Evolutionary conservation across 2,888 invertebrate species (phyloP), one percentile per base, ranked within the genome.

Genomic region (Drosophila buzzatii): DNA sequence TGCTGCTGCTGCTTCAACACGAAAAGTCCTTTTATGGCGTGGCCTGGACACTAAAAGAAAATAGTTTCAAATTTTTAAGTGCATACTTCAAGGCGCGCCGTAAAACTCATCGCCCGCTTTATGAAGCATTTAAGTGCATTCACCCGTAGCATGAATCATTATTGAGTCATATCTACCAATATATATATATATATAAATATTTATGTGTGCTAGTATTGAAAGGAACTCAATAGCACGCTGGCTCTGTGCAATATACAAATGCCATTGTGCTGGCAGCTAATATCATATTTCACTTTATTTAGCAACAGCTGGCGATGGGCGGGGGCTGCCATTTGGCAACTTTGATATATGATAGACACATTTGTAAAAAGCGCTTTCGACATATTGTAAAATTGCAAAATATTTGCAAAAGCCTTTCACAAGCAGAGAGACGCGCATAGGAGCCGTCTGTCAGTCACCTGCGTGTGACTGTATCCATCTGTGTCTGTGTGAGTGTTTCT

Each of bases 261-360:
- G 23, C 41, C 33, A 42, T 47, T 58, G 57, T 16, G 49, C 49
- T 16, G 55, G 27, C 44, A 70, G 68, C 62, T 65, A 73, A 81
- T 77, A 77, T 67, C 66, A 78, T 78, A 79, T 81, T 67, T 79
- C 79, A 81, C 33, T 67, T 81, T 66, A 67, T 73, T 77, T 58
- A 65, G 61, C 70, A 67, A 47, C 77, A 77, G 27, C 62, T 67
- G 69, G 58, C 41, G 60, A 37, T 16, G 4, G 3, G 18, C 0
- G 35, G 51, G 6, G 16, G 20, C 12, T 56, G 70, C 76, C 66
- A 53, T 71, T 68, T 65, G 59, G 27, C 65, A 55, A 51, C 73
- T 78, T 73, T 79, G 79, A 79, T 81, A 79, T 77, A 79, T 78
- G 81, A 79, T 70, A 70, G 66, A 73, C 67, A 67, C 66, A 79